Evolutionary conservation across 2,888 invertebrate species (phyloP).

Genomic region (Pseudoips prasinana): DNA sequence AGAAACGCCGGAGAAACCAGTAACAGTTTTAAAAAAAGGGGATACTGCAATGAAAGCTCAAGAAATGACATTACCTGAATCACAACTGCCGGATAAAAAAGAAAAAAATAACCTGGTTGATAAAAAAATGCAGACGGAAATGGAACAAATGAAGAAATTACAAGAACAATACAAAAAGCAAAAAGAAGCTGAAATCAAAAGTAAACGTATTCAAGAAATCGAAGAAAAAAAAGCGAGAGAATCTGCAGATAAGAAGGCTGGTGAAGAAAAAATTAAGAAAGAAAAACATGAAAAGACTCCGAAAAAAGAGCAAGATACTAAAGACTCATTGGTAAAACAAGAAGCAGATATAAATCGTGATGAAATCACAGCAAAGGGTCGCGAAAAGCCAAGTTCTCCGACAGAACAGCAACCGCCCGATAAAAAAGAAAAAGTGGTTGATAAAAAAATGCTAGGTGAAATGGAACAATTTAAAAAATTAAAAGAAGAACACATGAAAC

Average conservation of each 20-base stretch:
- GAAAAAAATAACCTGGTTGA: not conserved
- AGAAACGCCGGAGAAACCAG: not conserved
- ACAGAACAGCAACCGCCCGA: not conserved
- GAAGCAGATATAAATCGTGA: too few relatives aligned
- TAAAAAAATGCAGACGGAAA: not conserved
- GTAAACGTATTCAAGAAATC: not conserved
- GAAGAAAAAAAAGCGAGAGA: constrained; percentile 5
- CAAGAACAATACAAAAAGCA: constrained; percentile 2
- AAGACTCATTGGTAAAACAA: too few relatives aligned
- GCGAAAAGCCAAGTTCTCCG: too few relatives aligned
- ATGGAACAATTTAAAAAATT: constrained; percentile 6
- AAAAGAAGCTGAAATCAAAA: not conserved
- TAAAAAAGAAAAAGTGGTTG: not conserved
- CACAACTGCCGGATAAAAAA: not conserved
- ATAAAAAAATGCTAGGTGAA: not conserved
- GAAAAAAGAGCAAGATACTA: too few relatives aligned
- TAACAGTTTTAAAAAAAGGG: not conserved
- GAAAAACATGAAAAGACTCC: too few relatives aligned
- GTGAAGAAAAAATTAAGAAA: not conserved
- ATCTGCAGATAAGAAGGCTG: constrained; percentile 3
- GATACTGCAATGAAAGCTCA: not conserved
- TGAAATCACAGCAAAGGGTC: too few relatives aligned
- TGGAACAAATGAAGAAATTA: constrained; percentile 5
- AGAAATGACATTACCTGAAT: not conserved
- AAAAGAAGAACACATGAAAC: constrained; percentile 2